phyloP scores from a whole-genome alignment of 2,113 vertebrate species.

The Corythornis cristatus region DNA sequence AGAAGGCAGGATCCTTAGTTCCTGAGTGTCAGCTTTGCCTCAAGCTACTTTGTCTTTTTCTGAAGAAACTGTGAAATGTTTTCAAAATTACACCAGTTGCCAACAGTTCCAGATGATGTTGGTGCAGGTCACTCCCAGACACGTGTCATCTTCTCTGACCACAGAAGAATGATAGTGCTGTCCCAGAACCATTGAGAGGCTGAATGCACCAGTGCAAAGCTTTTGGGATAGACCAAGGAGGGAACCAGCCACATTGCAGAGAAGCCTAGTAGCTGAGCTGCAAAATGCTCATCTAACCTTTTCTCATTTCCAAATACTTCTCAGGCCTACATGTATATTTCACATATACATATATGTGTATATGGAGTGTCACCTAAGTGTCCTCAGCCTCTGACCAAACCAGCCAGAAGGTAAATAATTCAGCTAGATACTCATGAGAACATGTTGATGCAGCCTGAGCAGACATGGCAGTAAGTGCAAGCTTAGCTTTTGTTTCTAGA shows the following conservation, averaged over 20 bases:
- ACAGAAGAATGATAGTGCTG: rapidly evolving
- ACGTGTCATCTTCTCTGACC: rapidly evolving
- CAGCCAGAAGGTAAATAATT: background rate
- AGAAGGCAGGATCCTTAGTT: background rate
- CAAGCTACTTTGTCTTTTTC: background rate
- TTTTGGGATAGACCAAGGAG: background rate
- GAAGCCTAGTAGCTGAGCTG: background rate
- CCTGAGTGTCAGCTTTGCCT: background rate
- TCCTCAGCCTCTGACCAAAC: background rate
- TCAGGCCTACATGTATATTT: rapidly evolving
- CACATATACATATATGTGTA: background rate
- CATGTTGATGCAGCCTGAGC: background rate
- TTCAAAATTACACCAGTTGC: background rate
- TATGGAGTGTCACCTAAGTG: background rate
- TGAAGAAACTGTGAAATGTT: background rate
- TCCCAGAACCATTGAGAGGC: background rate
- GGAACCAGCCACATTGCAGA: background rate
- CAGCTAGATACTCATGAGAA: rapidly evolving
- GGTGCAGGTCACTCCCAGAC: background rate
- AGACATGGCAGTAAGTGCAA: background rate
- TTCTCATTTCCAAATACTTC: background rate
- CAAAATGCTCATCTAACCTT: background rate
- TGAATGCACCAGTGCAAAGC: background rate
- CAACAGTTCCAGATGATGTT: background rate
- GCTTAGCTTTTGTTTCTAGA: background rate